Evolutionary conservation across 2,888 invertebrate species (phyloP).

Genomic region (Smittia sp.): DNA sequence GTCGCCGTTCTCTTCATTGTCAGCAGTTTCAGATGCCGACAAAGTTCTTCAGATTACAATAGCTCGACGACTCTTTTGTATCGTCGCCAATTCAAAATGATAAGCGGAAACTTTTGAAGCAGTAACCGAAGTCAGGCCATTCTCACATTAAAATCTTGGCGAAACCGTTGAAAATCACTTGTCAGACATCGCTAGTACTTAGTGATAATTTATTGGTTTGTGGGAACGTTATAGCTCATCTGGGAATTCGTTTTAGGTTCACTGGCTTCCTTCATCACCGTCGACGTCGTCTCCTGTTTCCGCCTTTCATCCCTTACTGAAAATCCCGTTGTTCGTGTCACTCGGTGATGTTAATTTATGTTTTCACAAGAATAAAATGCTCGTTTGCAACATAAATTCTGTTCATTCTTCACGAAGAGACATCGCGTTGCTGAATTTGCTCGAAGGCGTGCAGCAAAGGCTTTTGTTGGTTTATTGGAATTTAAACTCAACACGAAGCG

Average conservation of each 20-base stretch:
- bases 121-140: not conserved
- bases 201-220: conserved; percentile 14
- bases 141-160: not conserved
- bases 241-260: conserved; percentile 26
- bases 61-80: not conserved
- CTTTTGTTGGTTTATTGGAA: not conserved
- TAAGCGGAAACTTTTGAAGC: not conserved
- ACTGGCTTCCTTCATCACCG: conserved; percentile 22
- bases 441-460: too few species aligned
- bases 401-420: not conserved
- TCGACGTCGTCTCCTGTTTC: conserved; percentile 12
- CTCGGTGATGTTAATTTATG: conserved; percentile 24
- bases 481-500: not conserved
- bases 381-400: conserved; percentile 20
- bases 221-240: conserved; percentile 31
- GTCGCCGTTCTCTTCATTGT: not conserved
- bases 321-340: conserved; percentile 1
- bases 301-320: not conserved
- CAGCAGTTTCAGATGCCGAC: not conserved
- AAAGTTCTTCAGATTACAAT: not conserved
- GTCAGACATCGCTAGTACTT: conserved; percentile 4
- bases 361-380: not conserved
- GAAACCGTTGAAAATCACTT: conserved; percentile 7
- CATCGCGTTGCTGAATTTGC: not conserved
- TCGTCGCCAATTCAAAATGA: too few species aligned